These are phyloP conservation scores for Sorex fumeus DNA, from an alignment of 2,113 vertebrate genomes.

Conservation along the genomic window DNA sequence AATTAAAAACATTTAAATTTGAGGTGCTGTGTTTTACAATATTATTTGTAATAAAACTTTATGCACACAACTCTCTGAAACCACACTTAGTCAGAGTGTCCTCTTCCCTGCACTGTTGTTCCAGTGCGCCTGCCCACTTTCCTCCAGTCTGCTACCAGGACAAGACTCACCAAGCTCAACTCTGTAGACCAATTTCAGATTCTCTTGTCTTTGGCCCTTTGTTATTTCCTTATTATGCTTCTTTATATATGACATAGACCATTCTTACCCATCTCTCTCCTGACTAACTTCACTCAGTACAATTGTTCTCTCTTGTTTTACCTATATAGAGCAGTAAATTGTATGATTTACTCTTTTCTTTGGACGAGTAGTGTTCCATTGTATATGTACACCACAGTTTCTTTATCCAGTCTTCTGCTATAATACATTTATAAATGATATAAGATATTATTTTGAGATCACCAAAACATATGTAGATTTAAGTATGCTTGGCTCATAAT, in stretches of 20 bases:
- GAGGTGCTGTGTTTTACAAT: too few species aligned
- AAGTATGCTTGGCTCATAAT: too few species aligned
- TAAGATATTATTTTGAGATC: too few species aligned
- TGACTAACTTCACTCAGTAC: neutral
- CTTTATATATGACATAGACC: neutral
- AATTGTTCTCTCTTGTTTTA: neutral
- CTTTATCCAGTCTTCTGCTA: neutral
- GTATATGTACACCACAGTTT: neutral
- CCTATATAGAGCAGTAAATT: neutral
- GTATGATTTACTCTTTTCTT: neutral
- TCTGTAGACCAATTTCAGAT: neutral
- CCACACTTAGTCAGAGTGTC: too few species aligned
- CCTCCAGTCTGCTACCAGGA: too few species aligned
- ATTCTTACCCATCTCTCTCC: neutral
- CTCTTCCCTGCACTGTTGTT: too few species aligned
- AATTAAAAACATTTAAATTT: too few species aligned
- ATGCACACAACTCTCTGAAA: too few species aligned
- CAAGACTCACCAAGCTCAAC: neutral
- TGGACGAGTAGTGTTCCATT: neutral
- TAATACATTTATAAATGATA: too few species aligned
- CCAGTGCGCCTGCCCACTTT: too few species aligned
- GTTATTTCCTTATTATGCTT: neutral
- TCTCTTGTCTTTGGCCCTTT: neutral
- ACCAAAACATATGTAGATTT: too few species aligned
- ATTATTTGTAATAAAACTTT: too few species aligned